Conservation (phyloP, 2,888 invertebrate species). For the Dicranocentrus wangi region DNA sequence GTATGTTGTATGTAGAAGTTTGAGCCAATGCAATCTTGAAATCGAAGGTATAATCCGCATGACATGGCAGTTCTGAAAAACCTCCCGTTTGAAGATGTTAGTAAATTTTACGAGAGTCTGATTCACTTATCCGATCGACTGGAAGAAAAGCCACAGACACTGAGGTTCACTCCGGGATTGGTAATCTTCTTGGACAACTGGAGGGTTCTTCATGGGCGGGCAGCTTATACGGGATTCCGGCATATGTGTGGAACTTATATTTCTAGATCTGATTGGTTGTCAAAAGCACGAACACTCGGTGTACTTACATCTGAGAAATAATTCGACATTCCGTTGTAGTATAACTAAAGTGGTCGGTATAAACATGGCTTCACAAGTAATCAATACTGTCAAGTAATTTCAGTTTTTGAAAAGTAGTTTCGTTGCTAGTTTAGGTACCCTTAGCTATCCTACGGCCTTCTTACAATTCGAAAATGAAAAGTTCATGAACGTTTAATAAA, state of each 20-base stretch:
- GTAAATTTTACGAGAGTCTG: constrained; percentile 80
- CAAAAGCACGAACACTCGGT: constrained; percentile 76
- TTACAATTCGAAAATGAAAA: too few relatives aligned
- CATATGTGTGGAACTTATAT: constrained; percentile 84
- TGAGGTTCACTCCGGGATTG: constrained; percentile 81
- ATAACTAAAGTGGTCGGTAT: too few relatives aligned
- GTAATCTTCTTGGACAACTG: constrained; percentile 86
- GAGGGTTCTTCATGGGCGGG: constrained; percentile 84
- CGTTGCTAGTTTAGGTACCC: too few relatives aligned
- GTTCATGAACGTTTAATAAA: too few relatives aligned
- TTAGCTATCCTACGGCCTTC: too few relatives aligned
- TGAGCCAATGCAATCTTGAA: too few relatives aligned
- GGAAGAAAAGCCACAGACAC: constrained; percentile 74
- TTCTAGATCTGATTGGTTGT: constrained; percentile 81
- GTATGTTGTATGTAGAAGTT: too few relatives aligned
- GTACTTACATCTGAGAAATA: too few relatives aligned
- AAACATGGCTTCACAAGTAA: too few relatives aligned
- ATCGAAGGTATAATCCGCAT: constrained; percentile 84
- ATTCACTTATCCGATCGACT: constrained; percentile 78
- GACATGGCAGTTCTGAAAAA: constrained; percentile 82
- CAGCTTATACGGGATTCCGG: constrained; percentile 81
- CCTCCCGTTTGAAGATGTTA: constrained; percentile 77
- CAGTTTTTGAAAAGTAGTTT: too few relatives aligned
- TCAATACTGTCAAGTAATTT: too few relatives aligned
- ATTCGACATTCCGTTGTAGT: too few relatives aligned